Evolutionary conservation across 1,140 invertebrate species (phyloP), one percentile per base, ranked within the genome.

Genomic region (Sycophila sp.): DNA sequence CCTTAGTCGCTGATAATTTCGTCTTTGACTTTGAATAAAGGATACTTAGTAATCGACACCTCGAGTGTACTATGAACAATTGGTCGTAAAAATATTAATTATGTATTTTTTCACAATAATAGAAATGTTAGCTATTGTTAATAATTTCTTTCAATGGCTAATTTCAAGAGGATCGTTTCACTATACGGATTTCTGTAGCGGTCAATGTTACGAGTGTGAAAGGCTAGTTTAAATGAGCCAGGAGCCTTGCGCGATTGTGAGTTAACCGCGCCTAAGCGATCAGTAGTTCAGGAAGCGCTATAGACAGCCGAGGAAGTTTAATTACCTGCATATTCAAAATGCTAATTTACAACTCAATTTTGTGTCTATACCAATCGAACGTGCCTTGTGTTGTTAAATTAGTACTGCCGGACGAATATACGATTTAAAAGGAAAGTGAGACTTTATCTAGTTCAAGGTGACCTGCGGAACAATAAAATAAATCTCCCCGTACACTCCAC

Each of bases 131-230:
- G n/a, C n/a, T n/a, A n/a, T n/a, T n/a, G n/a, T n/a, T n/a, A n/a
- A n/a, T n/a, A n/a, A n/a, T n/a, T n/a, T n/a, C n/a, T n/a, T n/a
- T n/a, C n/a, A 42, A 30, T 24, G 3, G 36, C 22, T 30, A 45
- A 45, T 60, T 59, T 45, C 45, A 60, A 13, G 26, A 45, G 17
- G 40, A 2, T 40, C 24, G 10, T 45, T 45, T 17, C n/a, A 40
- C n/a, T 15, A 42, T 7, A 60, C 17, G 30, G 36, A 45, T 42
- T 47, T 30, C 40, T 22, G 4, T 13, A 13, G 30, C 47, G 32
- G 36, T 66, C 51, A 66, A 42, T 66, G 49, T 55, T 66, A 55
- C 36, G 34, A 66, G 34, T 42, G 17, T 42, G 47, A 64, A 36
- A 64, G 10, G 15, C 36, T 47, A 62, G 19, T 32, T 47, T 1